Evolutionary conservation across 1,140 invertebrate genomes (phyloP).

Genomic region (Drosophila athabasca): DNA sequence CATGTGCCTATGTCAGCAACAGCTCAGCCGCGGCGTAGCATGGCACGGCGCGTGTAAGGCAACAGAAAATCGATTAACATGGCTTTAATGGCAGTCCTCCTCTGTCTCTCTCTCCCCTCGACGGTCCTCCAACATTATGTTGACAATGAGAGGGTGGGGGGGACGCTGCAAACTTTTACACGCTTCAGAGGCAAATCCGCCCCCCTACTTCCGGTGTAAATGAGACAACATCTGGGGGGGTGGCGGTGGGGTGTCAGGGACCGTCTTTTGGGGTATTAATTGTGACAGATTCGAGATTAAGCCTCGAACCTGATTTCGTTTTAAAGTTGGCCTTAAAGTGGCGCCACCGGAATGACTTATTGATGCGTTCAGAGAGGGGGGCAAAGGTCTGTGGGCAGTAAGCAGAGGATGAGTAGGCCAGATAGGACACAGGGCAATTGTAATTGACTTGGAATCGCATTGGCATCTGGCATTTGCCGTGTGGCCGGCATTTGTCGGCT

Average conservation of each 20-base stretch:
- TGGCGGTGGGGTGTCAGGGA: slow-evolving; percentile 23
- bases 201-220: slow-evolving; percentile 49
- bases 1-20: slow-evolving; percentile 52
- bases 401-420: too few relatives aligned
- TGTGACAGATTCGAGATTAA: slow-evolving; percentile 70
- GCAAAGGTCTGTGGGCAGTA: too few relatives aligned
- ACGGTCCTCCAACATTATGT: slow-evolving; percentile 33
- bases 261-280: slow-evolving; percentile 60
- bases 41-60: slow-evolving; percentile 44
- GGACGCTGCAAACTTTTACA: slow-evolving; percentile 38
- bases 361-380: slow-evolving; percentile 25
- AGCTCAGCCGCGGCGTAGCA: slow-evolving; percentile 23
- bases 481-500: slow-evolving; percentile 11
- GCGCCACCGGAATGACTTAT: slow-evolving; percentile 23
- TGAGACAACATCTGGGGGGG: slow-evolving; percentile 22
- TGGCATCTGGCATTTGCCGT: slow-evolving; percentile 16
- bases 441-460: slow-evolving; percentile 32
- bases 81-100: slow-evolving; percentile 61
- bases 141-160: slow-evolving; percentile 33
- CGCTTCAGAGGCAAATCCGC: slow-evolving; percentile 14
- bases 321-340: slow-evolving; percentile 22
- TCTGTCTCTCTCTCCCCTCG: background rate
- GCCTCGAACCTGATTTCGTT: background rate
- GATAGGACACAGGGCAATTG: slow-evolving; percentile 18
- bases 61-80: slow-evolving; percentile 78